Evolutionary conservation across 2,113 vertebrate species (phyloP), one percentile per base, ranked within the genome.

Genomic region (Percopsis transmontana): DNA sequence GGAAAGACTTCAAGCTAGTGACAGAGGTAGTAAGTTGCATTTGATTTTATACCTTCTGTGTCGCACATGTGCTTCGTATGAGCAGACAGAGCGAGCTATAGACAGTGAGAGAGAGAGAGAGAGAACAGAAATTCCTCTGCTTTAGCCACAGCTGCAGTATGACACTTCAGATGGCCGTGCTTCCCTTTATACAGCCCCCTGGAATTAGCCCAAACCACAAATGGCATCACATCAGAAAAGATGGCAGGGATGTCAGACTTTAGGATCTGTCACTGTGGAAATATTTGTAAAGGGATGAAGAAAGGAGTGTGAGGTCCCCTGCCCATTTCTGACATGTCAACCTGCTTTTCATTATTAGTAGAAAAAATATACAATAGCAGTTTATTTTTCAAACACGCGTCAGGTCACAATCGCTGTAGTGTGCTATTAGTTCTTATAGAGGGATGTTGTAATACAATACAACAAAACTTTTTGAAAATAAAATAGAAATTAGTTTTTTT

Each of bases 151-250:
- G 93, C 93, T 93, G 93, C 88, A 89, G 90, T 89, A 88, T 89
- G 92, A 95, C 94, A 93, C 95, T 95, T 95, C 94, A 93, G 93
- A 95, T 93, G 93, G 93, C 91, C 91, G 76, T 42, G 84, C 91
- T 93, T 93, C 85, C 92, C 92, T 95, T 93, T 94, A 93, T 93
- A 90, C 90, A 88, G 92, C 85, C 91, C 88, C 87, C 93, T 95
- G 95, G 95, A 95, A 93, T 90, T 84, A 91, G 90, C 94, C 95
- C 95, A 93, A 94, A 93, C 92, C 94, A 92, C 91, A 90, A n/a
- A 95, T 92, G 94, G 95, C 94, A 92, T 91, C 91, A 92, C 94
- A 94, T 94, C 92, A 95, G 93, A 96, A 92, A 91, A 86, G 70
- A 81, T 83, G 76, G 86, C 66, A 74, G 77, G 79, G 70, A 78